Evolutionary conservation across 2,888 invertebrate genomes (phyloP), one percentile per base, ranked within the genome.

Genomic region (Prostheceraeus crozeri): DNA sequence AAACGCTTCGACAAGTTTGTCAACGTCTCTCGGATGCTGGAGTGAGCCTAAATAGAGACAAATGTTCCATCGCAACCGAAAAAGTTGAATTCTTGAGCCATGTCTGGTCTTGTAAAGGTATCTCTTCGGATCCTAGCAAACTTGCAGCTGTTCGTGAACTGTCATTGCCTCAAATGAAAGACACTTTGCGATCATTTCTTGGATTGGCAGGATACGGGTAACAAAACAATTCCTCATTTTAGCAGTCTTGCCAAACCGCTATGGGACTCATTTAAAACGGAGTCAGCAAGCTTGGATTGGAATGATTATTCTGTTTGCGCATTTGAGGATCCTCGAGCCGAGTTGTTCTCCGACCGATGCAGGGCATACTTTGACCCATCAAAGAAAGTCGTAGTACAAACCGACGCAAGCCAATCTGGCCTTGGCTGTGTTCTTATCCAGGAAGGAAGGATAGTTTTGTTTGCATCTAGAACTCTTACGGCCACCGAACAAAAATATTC

Each of bases 341-440:
- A n/a, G n/a, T n/a, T n/a, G n/a, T n/a, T n/a, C n/a, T n/a, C n/a
- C n/a, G n/a, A n/a, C n/a, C n/a, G n/a, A n/a, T n/a, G n/a, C n/a
- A n/a, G n/a, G 19, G 16, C 40, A 40, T 40, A 40, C 19, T 40
- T 40, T 40, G 40, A 40, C 19, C 40, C 40, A 40, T 40, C 40
- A 16, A 40, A 40, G 40, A 40, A 16, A 40, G 19, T 23, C 16
- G 40, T 40, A 8, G 40, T 40, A 16, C 40, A 40, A 40, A 40
- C 40, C 19, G 40, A 40, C 40, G 40, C 40, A 23, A 16, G 16
- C 19, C 16, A 23, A 40, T 16, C 40, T 16, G 40, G 40, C n/a
- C n/a, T n/a, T n/a, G n/a, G n/a, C n/a, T n/a, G n/a, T n/a, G n/a
- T n/a, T n/a, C n/a, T n/a, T n/a, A n/a, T n/a, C n/a, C n/a, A 40